Conservation (phyloP, 2,888 invertebrate species). For the Cataglyphis livida region DNA sequence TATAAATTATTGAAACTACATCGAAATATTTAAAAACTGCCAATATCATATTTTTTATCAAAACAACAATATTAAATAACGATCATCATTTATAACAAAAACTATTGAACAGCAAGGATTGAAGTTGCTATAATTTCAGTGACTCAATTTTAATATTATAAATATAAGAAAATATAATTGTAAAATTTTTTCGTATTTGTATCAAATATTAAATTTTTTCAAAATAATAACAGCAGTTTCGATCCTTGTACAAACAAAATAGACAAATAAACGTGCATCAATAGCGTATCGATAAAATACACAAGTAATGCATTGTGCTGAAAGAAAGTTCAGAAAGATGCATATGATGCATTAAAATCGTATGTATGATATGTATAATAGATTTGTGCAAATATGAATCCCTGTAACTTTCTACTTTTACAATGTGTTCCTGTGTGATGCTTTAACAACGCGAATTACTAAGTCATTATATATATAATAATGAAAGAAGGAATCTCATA, state of each 20-base stretch:
- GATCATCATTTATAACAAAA: neutral
- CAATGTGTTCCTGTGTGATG: slow-evolving; percentile 13
- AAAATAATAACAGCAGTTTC: slow-evolving; percentile 16
- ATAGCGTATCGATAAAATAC: neutral
- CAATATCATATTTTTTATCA: slow-evolving; percentile 21
- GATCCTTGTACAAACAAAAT: slow-evolving; percentile 2
- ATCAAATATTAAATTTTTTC: slow-evolving; percentile 12
- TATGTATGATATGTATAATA: slow-evolving; percentile 56
- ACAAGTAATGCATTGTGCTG: slow-evolving; percentile 2
- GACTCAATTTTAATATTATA: slow-evolving; percentile 12
- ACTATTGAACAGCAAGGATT: neutral
- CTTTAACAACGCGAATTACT: slow-evolving; percentile 24
- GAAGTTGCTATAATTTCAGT: neutral
- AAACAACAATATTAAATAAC: neutral
- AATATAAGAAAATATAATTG: neutral
- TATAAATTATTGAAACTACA: neutral
- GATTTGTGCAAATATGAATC: slow-evolving; percentile 47
- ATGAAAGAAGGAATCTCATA: neutral
- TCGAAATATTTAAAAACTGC: slow-evolving; percentile 28
- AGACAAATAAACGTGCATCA: neutral
- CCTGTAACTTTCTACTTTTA: slow-evolving; percentile 23
- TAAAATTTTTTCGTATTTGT: neutral
- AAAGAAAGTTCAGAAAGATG: slow-evolving; percentile 16
- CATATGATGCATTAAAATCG: slow-evolving; percentile 42
- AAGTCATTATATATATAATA: slow-evolving; percentile 5